Evolutionary conservation across 2,797 vertebrate species (phyloP).

Genomic region (Huso huso): DNA sequence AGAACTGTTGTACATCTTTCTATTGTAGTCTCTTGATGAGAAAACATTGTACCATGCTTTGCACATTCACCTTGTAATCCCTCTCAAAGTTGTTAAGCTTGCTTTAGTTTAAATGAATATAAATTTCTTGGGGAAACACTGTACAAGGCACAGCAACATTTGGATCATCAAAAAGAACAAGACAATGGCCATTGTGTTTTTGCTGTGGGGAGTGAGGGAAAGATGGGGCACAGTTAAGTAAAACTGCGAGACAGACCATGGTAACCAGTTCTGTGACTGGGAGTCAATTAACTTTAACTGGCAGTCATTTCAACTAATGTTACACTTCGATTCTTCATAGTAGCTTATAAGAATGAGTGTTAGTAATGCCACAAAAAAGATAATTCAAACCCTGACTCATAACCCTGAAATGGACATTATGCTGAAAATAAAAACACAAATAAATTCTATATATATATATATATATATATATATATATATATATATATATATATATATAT

Average conservation of each 20-base stretch:
- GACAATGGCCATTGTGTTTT: neutral
- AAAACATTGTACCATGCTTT: constrained; percentile 36
- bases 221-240: neutral
- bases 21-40: constrained; percentile 36
- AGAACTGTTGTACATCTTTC: constrained; percentile 1
- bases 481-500: too few relatives aligned
- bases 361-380: constrained; percentile 37
- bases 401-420: constrained; percentile 31
- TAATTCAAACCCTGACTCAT: constrained; percentile 51
- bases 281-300: constrained; percentile 45
- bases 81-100: constrained; percentile 47
- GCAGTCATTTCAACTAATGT: constrained; percentile 61
- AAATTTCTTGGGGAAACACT: constrained; percentile 30
- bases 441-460: too few relatives aligned
- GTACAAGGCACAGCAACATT: constrained; percentile 1
- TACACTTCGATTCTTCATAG: constrained; percentile 66
- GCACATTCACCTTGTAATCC: constrained; percentile 52
- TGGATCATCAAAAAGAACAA: constrained; percentile 5
- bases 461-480: too few relatives aligned
- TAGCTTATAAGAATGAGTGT: constrained; percentile 55
- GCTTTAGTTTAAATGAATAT: constrained; percentile 40
- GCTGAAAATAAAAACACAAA: too few relatives aligned
- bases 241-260: neutral
- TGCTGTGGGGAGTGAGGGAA: constrained; percentile 1
- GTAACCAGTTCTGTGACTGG: constrained; percentile 15